Conservation (phyloP, 2,888 invertebrate genomes). For the Eupithecia inturbata region DNA sequence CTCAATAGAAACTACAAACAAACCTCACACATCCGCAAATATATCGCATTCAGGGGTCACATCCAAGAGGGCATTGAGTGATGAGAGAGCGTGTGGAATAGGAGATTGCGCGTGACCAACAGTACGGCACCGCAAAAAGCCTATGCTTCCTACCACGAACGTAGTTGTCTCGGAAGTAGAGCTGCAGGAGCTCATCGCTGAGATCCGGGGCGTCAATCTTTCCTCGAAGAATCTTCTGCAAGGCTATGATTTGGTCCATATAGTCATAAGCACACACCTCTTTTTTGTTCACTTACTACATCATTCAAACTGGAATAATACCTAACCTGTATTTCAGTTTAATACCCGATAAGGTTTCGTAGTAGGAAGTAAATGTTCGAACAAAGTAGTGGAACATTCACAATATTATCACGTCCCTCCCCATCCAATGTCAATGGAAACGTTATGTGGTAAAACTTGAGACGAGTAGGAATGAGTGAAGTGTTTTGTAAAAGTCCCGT, state of each 20-base stretch:
- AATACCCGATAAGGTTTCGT: background rate
- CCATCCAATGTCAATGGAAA: slow-evolving; percentile 6
- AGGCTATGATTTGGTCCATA: too few relatives aligned
- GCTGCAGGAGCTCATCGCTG: too few relatives aligned
- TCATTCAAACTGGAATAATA: background rate
- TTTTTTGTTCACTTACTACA: background rate
- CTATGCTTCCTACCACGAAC: too few relatives aligned
- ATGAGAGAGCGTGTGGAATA: too few relatives aligned
- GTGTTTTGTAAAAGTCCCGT: slow-evolving; percentile 8
- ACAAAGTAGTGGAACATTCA: background rate
- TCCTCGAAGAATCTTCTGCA: too few relatives aligned
- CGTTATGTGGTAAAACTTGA: slow-evolving; percentile 1
- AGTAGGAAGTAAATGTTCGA: background rate
- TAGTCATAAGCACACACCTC: background rate
- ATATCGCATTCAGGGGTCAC: too few relatives aligned
- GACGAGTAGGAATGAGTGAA: background rate
- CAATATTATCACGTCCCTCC: background rate
- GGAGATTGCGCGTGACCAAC: too few relatives aligned
- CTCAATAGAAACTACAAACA: background rate
- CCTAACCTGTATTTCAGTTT: background rate
- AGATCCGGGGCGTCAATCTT: too few relatives aligned
- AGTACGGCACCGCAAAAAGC: too few relatives aligned
- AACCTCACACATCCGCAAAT: too few relatives aligned
- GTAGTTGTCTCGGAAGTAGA: too few relatives aligned
- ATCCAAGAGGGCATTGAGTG: too few relatives aligned